Percentiles rank a stretch among this genome's conserved stretches.
phyloP scores from a whole-genome alignment of 1,140 invertebrate species.

The Drosophila kepulauana region DNA sequence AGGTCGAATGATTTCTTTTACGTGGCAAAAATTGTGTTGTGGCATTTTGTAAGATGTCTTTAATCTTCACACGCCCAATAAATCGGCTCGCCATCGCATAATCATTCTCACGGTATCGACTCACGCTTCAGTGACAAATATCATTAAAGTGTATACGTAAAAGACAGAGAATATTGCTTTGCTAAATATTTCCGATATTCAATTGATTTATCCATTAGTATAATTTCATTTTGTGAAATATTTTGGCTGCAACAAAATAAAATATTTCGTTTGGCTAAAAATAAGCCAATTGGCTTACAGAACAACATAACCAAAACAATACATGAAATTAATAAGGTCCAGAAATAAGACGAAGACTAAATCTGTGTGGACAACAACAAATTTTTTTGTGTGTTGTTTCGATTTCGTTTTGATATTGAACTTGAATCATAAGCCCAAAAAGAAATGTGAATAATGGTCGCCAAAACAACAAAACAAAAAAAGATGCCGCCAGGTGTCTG shows the following conservation, averaged over 20 bases:
- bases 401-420: slow-evolving; percentile 6
- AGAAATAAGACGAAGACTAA: slow-evolving; percentile 2
- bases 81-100: slow-evolving; percentile 5
- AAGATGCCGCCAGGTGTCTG: slow-evolving; percentile 63
- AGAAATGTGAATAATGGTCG: slow-evolving; percentile 38
- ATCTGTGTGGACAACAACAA: slow-evolving; percentile 3
- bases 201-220: slow-evolving; percentile 29
- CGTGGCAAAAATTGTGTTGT: slow-evolving; percentile 6
- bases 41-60: slow-evolving; percentile 31
- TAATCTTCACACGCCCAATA: slow-evolving; percentile 57
- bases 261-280: slow-evolving; percentile 35
- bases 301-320: slow-evolving; percentile 10
- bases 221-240: slow-evolving; percentile 5
- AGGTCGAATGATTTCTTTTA: slow-evolving; percentile 24
- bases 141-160: slow-evolving; percentile 14
- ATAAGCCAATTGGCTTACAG: slow-evolving; percentile 15
- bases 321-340: slow-evolving; percentile 20
- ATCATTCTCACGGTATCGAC: not conserved
- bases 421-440: slow-evolving; percentile 21
- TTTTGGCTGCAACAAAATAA: slow-evolving; percentile 18
- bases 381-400: not conserved
- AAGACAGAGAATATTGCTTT: not conserved
- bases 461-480: not conserved
- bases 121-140: slow-evolving; percentile 54
- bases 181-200: slow-evolving; percentile 8